A percentile compares a stretch with the other conserved stretches of the same genome.
Conservation (phyloP, 2,113 vertebrate genomes). For the Progne subis region DNA sequence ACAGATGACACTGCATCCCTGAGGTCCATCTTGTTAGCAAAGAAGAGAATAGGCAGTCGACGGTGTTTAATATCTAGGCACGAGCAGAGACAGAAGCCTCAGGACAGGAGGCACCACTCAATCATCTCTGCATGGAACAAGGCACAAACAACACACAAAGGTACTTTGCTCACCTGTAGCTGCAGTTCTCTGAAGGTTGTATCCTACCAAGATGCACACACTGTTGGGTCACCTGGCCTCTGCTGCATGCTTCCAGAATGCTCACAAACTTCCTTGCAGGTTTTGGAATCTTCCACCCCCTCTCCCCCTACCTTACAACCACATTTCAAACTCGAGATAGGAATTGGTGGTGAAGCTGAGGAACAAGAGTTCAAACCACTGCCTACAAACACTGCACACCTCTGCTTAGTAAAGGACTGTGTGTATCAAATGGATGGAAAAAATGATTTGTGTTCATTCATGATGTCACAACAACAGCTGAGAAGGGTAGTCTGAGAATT, state of each 20-base stretch:
- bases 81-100: constrained; percentile 23
- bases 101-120: not conserved
- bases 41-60: constrained; percentile 96
- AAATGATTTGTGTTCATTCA: not conserved
- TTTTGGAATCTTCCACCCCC: not conserved
- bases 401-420: not conserved
- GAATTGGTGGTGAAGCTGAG: not conserved
- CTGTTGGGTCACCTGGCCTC: constrained; percentile 27
- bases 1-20: constrained; percentile 93
- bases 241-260: not conserved
- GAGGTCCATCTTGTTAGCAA: constrained; percentile 99
- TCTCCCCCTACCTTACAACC: not conserved
- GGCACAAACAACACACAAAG: not conserved
- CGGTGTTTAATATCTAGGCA: constrained; percentile 92
- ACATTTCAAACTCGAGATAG: not conserved
- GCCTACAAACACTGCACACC: not conserved
- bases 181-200: not conserved
- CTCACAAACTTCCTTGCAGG: not conserved
- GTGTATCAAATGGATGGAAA: not conserved
- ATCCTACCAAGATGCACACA: not conserved
- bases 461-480: not conserved
- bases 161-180: constrained; percentile 1
- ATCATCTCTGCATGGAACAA: not conserved
- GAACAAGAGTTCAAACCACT: not conserved
- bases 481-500: not conserved